Evolutionary conservation across 2,797 vertebrate species (phyloP), one percentile per base, ranked within the genome.

Genomic region (Danio choprae): DNA sequence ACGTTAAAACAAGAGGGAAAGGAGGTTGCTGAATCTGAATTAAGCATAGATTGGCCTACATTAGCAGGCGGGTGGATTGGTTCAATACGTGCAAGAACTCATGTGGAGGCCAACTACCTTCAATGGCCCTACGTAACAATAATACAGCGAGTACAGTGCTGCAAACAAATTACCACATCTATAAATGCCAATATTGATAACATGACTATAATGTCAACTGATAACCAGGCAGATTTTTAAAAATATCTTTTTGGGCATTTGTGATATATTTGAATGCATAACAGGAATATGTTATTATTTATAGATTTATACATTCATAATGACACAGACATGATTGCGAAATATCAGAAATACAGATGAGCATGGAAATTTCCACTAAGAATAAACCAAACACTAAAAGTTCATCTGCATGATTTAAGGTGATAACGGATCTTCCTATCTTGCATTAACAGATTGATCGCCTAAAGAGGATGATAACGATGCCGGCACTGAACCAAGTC

Each of bases 21-120:
- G 77, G 86, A 87, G 86, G 85, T 86, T 85, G 87, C 76, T 85
- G 88, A 91, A 89, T 91, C 86, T 90, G 89, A 92, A 91, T 91
- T 91, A 92, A 93, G 91, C 91, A 90, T 92, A 92, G 91, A 92
- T 92, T 94, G 91, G 89, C 91, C 92, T 92, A 93, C 92, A 93
- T 93, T 91, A 86, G 87, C 78, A 80, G 40, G 64, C 80, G 82
- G 71, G 88, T 84, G 84, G 90, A 89, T 79, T 90, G 88, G 86
- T 90, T 91, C 88, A 90, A 87, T 87, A 89, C 85, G 82, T 90
- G 90, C 87, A 89, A 81, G 74, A 79, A 22, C 62, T 69, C 81
- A 69, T 56, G 43, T 60, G 15, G 22, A 69, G 76, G 40, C 46
- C 48, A 78, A 67, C 41, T 15, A 69, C 50, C 78, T 74, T 53